Evolutionary conservation across 53 echinoderm and acorn worm species (phyloP).

Genomic region (Astropecten irregularis): DNA sequence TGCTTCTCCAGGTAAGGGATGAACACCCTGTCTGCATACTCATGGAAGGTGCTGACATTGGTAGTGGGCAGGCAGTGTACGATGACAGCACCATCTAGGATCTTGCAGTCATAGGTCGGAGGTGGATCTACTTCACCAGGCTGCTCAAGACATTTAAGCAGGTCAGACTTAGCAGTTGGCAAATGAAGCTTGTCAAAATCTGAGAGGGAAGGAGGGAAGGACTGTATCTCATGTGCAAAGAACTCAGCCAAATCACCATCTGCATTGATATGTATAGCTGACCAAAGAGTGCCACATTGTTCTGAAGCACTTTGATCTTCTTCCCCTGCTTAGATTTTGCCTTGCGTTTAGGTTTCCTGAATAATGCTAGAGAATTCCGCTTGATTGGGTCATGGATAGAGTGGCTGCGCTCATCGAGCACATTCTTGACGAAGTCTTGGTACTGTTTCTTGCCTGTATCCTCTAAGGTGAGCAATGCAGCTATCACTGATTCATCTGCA

Average conservation of each 20-base stretch:
- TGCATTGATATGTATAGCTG: slow-evolving; percentile 46
- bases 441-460: too few species aligned
- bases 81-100: too few species aligned
- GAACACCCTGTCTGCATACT: not conserved
- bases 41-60: slow-evolving; percentile 5
- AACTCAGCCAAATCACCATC: slow-evolving; percentile 35
- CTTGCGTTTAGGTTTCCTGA: not conserved
- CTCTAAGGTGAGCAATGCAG: too few species aligned
- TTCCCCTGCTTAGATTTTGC: not conserved
- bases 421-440: too few species aligned
- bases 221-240: slow-evolving; percentile 43
- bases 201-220: slow-evolving; percentile 45
- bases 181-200: too few species aligned
- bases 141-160: slow-evolving; percentile 41
- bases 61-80: slow-evolving; percentile 28
- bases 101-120: too few species aligned
- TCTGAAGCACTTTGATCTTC: too few species aligned
- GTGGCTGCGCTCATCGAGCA: too few species aligned
- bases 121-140: slow-evolving; percentile 20
- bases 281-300: not conserved
- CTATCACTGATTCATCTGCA: not conserved
- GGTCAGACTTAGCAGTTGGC: too few species aligned
- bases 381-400: slow-evolving; percentile 12
- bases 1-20: too few species aligned
- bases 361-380: slow-evolving; percentile 44